Percentiles rank a stretch among this genome's conserved stretches.
Evolutionary conservation across 1,140 invertebrate genomes (phyloP).

Genomic region (Brachionus manjavacas): DNA sequence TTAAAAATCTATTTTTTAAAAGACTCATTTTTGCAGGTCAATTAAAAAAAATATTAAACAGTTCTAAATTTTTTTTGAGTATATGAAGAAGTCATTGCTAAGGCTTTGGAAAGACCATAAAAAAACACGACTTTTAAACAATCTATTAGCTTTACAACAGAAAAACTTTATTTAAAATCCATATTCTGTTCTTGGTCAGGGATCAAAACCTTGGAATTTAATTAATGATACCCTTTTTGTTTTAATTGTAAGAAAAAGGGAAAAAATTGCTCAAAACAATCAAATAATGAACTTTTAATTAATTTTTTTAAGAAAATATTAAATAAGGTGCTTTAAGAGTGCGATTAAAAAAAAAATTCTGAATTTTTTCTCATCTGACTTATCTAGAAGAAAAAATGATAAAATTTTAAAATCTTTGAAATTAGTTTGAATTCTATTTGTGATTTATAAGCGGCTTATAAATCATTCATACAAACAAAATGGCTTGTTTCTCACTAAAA

Average conservation of each 20-base stretch:
- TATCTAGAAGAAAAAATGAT: background rate
- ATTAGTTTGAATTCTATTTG: background rate
- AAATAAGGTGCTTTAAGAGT: too few relatives aligned
- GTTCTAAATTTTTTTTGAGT: too few relatives aligned
- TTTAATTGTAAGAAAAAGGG: too few relatives aligned
- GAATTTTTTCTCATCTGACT: too few relatives aligned
- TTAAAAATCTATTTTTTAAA: too few relatives aligned
- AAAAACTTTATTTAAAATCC: too few relatives aligned
- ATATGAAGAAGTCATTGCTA: background rate
- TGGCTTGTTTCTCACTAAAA: background rate
- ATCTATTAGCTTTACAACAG: background rate
- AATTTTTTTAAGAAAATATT: background rate
- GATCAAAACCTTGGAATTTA: too few relatives aligned
- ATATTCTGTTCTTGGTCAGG: too few relatives aligned
- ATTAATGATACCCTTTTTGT: too few relatives aligned
- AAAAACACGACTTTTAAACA: background rate
- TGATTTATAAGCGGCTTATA: background rate
- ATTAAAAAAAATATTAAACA: background rate
- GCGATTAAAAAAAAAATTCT: too few relatives aligned
- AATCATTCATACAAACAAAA: background rate
- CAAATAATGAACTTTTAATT: too few relatives aligned
- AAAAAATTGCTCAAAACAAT: too few relatives aligned
- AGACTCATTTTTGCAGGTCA: background rate
- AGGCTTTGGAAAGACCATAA: background rate
- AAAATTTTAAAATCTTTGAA: background rate